phyloP scores from a whole-genome alignment of 35 echinoderm and acorn worm species.

The Ophioderma brevispina region DNA sequence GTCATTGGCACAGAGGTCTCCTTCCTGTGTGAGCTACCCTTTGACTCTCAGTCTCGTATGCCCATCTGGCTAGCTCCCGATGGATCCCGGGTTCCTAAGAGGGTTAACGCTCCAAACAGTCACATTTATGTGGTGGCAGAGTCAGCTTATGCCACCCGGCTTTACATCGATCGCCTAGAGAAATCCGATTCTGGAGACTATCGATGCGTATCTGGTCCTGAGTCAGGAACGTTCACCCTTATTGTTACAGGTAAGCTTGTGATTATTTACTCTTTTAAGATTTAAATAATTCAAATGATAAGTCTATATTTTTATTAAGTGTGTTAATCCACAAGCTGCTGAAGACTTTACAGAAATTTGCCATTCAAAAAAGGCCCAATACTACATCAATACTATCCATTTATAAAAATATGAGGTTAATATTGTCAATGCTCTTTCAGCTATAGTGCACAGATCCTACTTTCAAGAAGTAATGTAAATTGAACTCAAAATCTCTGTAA shows the following conservation, averaged over 20 bases:
- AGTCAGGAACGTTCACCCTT: slow-evolving; percentile 6
- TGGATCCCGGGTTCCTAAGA: slow-evolving; percentile 4
- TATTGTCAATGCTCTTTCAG: too few relatives aligned
- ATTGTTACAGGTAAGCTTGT: slow-evolving; percentile 24
- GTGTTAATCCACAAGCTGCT: too few relatives aligned
- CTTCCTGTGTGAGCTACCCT: slow-evolving; percentile 69
- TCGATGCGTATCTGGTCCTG: slow-evolving; percentile 60
- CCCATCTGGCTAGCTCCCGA: slow-evolving; percentile 56
- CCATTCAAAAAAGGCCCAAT: too few relatives aligned
- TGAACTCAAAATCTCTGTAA: too few relatives aligned
- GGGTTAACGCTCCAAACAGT: neutral
- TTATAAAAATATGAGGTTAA: too few relatives aligned
- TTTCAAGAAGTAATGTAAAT: too few relatives aligned
- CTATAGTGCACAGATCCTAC: too few relatives aligned
- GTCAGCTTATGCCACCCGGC: slow-evolving; percentile 45
- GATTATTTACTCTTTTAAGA: too few relatives aligned
- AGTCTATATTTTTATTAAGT: too few relatives aligned
- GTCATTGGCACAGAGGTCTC: neutral
- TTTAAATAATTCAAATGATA: too few relatives aligned
- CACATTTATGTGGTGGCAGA: slow-evolving; percentile 36
- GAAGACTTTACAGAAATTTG: neutral
- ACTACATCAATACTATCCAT: too few relatives aligned
- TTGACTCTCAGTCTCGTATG: slow-evolving; percentile 46
- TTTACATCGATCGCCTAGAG: slow-evolving; percentile 52
- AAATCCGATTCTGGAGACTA: slow-evolving; percentile 64